Base-by-base conservation (phyloP, 2,888 invertebrate genomes). In the Incurvaria masculella region DNA sequence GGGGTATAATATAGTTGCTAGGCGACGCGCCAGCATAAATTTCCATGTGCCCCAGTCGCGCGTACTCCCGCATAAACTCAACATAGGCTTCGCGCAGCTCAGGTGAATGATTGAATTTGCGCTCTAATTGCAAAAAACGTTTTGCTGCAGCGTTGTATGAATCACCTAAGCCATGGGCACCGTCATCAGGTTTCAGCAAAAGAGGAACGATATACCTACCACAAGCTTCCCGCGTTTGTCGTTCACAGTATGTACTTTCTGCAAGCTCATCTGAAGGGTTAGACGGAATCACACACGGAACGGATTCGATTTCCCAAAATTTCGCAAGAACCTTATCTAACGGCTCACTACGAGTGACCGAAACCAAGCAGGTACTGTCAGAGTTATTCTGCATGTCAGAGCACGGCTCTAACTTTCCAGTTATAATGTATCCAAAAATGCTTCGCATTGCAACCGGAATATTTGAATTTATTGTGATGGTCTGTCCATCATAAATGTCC, bases 221-320 rank as follows among this genome's bases (percentile, higher is more conserved):
- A 33, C 14, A 14, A n/a, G 33, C 14, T 14, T 33, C 33, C 8
- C 33, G 33, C 8, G 8, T 14, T 14, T 33, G 33, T 14, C 14
- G 8, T 14, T 33, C 33, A 33, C 3, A 14, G 14, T 14, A 33
- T 14, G 14, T 33, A 14, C 14, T n/a, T 33, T 33, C 33, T 3
- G 33, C 33, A 14, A 14, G 33, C 8, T 14, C 33, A n/a, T 33
- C 33, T 33, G 14, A n/a, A 8, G 33, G 33, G 14, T 33, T n/a
- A 14, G 33, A 33, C 14, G 33, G 33, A 33, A 33, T 33, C 14
- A 14, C 33, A n/a, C 33, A 33, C 33, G 33, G 33, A 8, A n/a
- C 4, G 8, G 33, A 33, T 43, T 50, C 50, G 26, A 50, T 21
- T 21, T 50, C 50, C 50, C 50, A 50, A 33, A 49, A 49, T 2